Evolutionary conservation across 2,888 invertebrate genomes (phyloP), one percentile per base, ranked within the genome.

Genomic region (Eupithecia pulchellata): DNA sequence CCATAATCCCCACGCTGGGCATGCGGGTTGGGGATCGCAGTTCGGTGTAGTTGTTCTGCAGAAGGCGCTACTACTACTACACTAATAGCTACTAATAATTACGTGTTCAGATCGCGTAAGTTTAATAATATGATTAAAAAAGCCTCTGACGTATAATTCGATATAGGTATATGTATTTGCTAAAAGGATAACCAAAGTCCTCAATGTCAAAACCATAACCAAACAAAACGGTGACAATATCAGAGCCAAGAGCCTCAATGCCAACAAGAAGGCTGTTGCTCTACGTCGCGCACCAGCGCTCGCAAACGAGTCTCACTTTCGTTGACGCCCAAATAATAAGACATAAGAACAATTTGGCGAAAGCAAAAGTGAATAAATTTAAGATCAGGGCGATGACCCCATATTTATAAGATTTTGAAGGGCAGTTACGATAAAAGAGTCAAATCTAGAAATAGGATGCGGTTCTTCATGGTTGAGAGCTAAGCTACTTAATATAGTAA

Each of bases 291-390:
- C 52, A 11, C 52, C 11, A 25, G 11, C 25, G 52, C 52, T 25
- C 13, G 25, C 25, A 25, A 42, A 20, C 20, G 20, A 25, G 25
- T 20, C 47, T 52, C 52, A 52, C 52, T 52, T 52, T 52, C 52
- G 25, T 52, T 25, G 8, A 25, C 52, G 52, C 52, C 52, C n/a
- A 32, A 25, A 36, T 64, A 32, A 55, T 52, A 52, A 52, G 25
- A 52, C 25, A 52, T 52, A 52, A 52, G 52, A 52, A 20, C 55
- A 25, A 66, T 25, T 52, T 25, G 42, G 29, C 52, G 52, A 52
- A 25, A 52, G 52, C 52, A 52, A 52, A 52, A 52, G 52, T 25
- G 13, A 4, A 52, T 52, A 52, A 47, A 47, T 20, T 20, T 2
- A 47, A 20, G 42, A 25, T 25, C 4, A 52, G 13, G 20, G 25